A percentile compares a stretch with the other conserved stretches of the same genome.
These are phyloP conservation scores for Neuroterus valhalla DNA, from an alignment of 1,140 invertebrate genomes.

Conservation along the genomic window DNA sequence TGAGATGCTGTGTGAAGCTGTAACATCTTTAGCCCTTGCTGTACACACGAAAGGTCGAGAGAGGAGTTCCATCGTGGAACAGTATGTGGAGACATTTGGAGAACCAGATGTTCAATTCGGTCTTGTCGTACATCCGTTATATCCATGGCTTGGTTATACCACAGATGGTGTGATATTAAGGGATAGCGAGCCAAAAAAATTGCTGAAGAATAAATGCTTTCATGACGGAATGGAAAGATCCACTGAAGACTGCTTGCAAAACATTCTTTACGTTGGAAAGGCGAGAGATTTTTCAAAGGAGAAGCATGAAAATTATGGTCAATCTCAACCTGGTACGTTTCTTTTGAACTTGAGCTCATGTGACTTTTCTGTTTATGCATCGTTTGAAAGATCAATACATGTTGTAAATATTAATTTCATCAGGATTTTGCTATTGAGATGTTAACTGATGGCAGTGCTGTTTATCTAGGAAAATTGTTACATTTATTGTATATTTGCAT, in stretches of 20 bases:
- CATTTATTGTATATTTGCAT: too few relatives aligned
- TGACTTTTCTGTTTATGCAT: neutral
- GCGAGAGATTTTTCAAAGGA: neutral
- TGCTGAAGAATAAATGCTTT: slow-evolving; percentile 44
- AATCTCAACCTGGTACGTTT: neutral
- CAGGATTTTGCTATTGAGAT: too few relatives aligned
- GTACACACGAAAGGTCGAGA: neutral
- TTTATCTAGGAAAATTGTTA: too few relatives aligned
- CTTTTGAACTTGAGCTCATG: neutral
- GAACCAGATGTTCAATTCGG: neutral
- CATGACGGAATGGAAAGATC: slow-evolving; percentile 30
- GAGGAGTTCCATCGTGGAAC: neutral
- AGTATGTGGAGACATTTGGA: neutral
- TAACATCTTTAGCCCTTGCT: neutral
- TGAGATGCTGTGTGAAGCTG: neutral
- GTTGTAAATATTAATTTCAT: too few relatives aligned
- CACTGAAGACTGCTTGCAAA: neutral
- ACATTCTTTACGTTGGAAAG: neutral
- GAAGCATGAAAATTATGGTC: neutral
- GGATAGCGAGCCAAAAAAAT: slow-evolving; percentile 5
- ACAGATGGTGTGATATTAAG: slow-evolving; percentile 42
- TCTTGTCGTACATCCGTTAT: neutral
- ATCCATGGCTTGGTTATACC: slow-evolving; percentile 43
- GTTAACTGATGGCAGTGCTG: too few relatives aligned
- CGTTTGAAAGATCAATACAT: neutral